Conservation (phyloP, 2,888 invertebrate species). For the Rotaria socialis region DNA sequence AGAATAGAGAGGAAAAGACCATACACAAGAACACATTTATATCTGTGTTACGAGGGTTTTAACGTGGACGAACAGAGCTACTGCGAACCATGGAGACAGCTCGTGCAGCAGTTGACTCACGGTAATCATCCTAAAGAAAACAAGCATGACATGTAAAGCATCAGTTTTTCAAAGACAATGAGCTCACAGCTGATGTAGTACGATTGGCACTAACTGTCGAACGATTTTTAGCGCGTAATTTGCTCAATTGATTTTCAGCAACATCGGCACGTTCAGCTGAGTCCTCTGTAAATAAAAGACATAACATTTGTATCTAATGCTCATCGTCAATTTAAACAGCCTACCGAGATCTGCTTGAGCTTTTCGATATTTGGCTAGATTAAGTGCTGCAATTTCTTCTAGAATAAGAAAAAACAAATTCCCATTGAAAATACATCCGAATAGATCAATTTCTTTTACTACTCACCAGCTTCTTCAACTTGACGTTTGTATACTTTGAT, state of each 20-base stretch:
- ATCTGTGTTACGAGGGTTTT: background rate
- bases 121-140: background rate
- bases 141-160: background rate
- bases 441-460: background rate
- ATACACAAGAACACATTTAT: background rate
- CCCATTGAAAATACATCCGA: background rate
- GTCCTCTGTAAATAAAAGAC: constrained; percentile 54
- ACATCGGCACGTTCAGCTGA: constrained; percentile 62
- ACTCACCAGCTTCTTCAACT: constrained; percentile 80
- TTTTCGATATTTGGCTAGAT: constrained; percentile 63
- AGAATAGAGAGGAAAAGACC: constrained; percentile 3
- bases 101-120: background rate
- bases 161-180: background rate
- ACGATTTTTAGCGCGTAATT: constrained; percentile 59
- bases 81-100: background rate
- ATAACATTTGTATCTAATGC: background rate
- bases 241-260: constrained; percentile 60
- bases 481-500: constrained; percentile 99
- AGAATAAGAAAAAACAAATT: background rate
- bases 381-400: constrained; percentile 62
- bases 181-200: background rate
- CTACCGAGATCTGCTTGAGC: constrained; percentile 60
- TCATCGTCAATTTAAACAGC: background rate
- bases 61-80: constrained; percentile 19
- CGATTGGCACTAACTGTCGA: constrained; percentile 40